phyloP scores from a whole-genome alignment of 2,113 vertebrate species.

The Rhea pennata region DNA sequence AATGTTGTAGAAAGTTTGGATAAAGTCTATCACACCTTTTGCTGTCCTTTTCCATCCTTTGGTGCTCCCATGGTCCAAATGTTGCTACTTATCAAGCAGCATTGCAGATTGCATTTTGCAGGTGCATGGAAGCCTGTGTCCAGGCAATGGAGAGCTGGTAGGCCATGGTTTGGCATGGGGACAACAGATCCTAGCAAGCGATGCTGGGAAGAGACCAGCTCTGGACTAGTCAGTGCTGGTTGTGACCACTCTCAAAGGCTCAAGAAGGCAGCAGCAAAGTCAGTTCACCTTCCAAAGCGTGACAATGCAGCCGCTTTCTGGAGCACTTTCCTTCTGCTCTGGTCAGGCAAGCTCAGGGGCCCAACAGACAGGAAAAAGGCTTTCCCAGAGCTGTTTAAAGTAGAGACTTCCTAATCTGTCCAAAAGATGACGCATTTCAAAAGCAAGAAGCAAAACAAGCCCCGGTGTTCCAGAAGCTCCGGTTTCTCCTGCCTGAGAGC shows the following conservation, averaged over 20 bases:
- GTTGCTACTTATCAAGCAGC: too few species aligned
- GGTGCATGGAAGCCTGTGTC: too few species aligned
- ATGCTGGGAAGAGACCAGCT: neutral
- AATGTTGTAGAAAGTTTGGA: neutral
- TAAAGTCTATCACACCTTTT: neutral
- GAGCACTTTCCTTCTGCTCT: fast-evolving
- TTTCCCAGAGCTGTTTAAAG: neutral
- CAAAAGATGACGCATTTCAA: neutral
- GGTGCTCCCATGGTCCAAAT: neutral
- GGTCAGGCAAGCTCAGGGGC: fast-evolving
- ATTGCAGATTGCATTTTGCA: too few species aligned
- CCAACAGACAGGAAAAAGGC: fast-evolving
- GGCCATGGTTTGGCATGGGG: too few species aligned
- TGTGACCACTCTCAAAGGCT: fast-evolving
- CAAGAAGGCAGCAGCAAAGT: neutral
- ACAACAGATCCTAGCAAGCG: too few species aligned
- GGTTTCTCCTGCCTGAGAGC: neutral
- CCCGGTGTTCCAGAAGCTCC: neutral
- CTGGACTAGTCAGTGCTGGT: neutral
- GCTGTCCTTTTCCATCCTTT: neutral
- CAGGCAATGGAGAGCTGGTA: too few species aligned
- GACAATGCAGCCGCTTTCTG: neutral
- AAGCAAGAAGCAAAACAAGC: neutral
- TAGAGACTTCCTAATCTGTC: neutral
- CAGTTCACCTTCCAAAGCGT: neutral